Evolutionary conservation across 2,797 vertebrate species (phyloP).

Genomic region (Brotula barbata): DNA sequence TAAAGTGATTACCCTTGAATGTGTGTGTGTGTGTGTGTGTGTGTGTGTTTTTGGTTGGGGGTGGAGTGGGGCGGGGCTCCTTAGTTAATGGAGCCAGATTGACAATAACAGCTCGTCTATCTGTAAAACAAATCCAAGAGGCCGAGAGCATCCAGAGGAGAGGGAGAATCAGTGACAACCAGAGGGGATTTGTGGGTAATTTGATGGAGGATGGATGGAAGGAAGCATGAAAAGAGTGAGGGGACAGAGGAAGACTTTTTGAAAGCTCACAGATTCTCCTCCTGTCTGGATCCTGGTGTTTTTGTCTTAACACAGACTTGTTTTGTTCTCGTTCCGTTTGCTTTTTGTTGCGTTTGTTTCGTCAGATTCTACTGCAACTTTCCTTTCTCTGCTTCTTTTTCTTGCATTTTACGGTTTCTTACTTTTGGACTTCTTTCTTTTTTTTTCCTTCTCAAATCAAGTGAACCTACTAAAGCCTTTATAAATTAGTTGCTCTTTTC

Average conservation of each 20-base stretch:
- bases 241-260: neutral
- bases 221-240: neutral
- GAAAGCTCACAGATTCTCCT: conserved; percentile 29
- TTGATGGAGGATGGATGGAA: neutral
- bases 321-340: too few relatives aligned
- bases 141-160: conserved; percentile 39
- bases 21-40: too few relatives aligned
- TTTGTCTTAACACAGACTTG: too few relatives aligned
- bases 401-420: too few relatives aligned
- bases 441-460: too few relatives aligned
- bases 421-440: too few relatives aligned
- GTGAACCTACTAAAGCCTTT: too few relatives aligned
- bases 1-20: conserved; percentile 77
- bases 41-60: too few relatives aligned
- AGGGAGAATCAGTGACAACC: conserved; percentile 14
- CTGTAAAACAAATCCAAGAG: conserved; percentile 52
- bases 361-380: too few relatives aligned
- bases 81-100: conserved; percentile 71
- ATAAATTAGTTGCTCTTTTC: too few relatives aligned
- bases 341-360: too few relatives aligned
- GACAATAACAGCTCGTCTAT: conserved; percentile 56
- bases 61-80: conserved; percentile 6
- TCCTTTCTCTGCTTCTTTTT: too few relatives aligned
- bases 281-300: conserved; percentile 10
- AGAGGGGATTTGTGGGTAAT: conserved; percentile 11